phyloP scores from a whole-genome alignment of 30 jellyfish, hydroid and myxozoan species.

The Haliclystus octoradiatus region DNA sequence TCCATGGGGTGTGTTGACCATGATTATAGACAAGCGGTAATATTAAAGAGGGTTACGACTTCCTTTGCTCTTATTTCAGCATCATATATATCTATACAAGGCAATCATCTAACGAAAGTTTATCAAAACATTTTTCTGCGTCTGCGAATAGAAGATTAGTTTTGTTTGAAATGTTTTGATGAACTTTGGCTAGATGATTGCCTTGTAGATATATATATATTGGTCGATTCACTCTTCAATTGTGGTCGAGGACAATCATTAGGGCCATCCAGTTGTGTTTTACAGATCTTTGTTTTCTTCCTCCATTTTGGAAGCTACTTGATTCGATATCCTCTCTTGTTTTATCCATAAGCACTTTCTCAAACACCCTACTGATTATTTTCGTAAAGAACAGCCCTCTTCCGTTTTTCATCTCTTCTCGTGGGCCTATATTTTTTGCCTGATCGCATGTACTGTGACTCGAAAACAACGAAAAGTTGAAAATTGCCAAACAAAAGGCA shows the following conservation, averaged over 20 bases:
- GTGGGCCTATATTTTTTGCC: conserved; percentile 12
- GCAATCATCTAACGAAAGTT: conserved; percentile 24
- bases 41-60: not conserved
- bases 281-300: no score
- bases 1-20: conserved; percentile 11
- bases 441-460: no score
- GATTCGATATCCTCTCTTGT: not conserved
- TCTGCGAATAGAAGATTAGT: no score
- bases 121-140: conserved; percentile 28
- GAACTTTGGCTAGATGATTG: no score
- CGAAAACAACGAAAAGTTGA: no score
- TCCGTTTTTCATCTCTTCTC: conserved; percentile 17
- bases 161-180: no score
- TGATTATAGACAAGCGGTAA: conserved; percentile 8
- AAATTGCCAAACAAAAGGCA: no score
- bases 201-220: no score
- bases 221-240: no score
- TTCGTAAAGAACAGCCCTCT: conserved; percentile 21
- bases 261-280: no score
- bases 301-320: no score
- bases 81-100: conserved; percentile 5
- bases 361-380: conserved; percentile 2
- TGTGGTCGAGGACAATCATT: no score
- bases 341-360: conserved; percentile 4
- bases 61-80: conserved; percentile 35